phyloP scores from a whole-genome alignment of 1,140 invertebrate genomes.

The Palaemon carinicauda region DNA sequence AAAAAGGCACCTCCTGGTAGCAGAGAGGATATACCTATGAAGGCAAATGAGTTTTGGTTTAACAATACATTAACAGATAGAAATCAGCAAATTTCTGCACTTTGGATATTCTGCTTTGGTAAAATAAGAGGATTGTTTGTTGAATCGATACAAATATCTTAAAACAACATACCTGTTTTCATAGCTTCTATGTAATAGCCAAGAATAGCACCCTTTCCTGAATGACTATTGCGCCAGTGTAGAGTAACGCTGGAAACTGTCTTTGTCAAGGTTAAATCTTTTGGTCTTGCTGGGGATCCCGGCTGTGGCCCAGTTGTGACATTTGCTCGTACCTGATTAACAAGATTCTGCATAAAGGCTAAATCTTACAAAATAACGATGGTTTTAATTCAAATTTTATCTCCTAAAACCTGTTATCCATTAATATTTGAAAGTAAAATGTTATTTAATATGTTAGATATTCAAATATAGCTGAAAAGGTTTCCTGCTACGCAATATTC shows the following conservation, averaged over 20 bases:
- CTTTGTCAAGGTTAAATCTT: slow-evolving; percentile 76
- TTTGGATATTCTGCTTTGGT: no score
- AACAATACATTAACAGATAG: no score
- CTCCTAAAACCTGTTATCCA: no score
- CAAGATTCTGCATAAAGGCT: background rate
- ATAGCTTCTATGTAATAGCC: slow-evolving; percentile 93
- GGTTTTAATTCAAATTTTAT: background rate
- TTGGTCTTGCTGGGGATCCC: slow-evolving; percentile 84
- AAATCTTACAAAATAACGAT: background rate
- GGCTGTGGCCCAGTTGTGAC: slow-evolving; percentile 93
- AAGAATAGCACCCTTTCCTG: slow-evolving; percentile 83
- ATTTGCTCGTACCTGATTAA: slow-evolving; percentile 68
- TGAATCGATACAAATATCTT: background rate
- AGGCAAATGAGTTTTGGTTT: no score
- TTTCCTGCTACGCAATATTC: no score
- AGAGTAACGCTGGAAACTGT: slow-evolving; percentile 85
- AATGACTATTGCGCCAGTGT: slow-evolving; percentile 86
- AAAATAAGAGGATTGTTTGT: background rate
- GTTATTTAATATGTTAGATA: no score
- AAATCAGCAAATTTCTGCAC: no score
- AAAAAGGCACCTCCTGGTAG: no score
- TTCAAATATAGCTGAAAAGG: no score
- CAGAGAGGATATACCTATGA: no score
- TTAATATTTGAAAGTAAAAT: no score
- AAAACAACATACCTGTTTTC: slow-evolving; percentile 76